Evolutionary conservation across 2,113 vertebrate genomes (phyloP), one percentile per base, ranked within the genome.

Genomic region (Microcebus ravelobensis): DNA sequence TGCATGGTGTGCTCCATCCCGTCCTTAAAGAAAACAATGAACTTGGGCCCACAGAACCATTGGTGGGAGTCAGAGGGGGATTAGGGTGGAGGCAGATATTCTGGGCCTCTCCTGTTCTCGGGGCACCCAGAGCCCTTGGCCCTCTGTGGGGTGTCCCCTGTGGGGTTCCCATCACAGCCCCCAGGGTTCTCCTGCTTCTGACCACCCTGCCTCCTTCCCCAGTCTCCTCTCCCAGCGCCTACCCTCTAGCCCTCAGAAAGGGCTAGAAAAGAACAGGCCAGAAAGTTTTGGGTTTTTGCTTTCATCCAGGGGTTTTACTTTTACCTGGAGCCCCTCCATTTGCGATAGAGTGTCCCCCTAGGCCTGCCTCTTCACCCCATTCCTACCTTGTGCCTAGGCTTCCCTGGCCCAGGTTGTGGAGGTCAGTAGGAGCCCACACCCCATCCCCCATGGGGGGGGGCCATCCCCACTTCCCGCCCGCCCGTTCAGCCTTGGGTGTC

Each of bases 361-460:
- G 29, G 48, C 29, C 70, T 31, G 80, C 34, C 61, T 50, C n/a
- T 25, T 7, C 11, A 4, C 29, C 29, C 10, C 12, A 11, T 31
- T 8, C 52, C 13, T 31, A 7, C 45, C 9, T 5, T 4, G 6
- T 52, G 10, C 10, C 15, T 42, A 5, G 5, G 9, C 6, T 6
- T n/a, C 7, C 7, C 13, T 1, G 6, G 20, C 15, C 39, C 20
- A 0, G 36, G 45, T 27, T 1, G 2, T 0, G 0, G 42, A 48
- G 81, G 21, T 21, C 23, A 2, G 3, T 2, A 17, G 7, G 31
- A 17, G 31, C 21, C 34, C 27, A 34, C 10, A 4, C 34, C 76
- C 21, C 0, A 2, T 29, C 6, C 17, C 8, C 42, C 42, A 42
- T 42, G 5, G 1, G 6, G 45, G 45, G 59, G 55, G 25, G 27